Conservation (phyloP, 2,797 vertebrate species). For the Enteromius fasciolatus region DNA sequence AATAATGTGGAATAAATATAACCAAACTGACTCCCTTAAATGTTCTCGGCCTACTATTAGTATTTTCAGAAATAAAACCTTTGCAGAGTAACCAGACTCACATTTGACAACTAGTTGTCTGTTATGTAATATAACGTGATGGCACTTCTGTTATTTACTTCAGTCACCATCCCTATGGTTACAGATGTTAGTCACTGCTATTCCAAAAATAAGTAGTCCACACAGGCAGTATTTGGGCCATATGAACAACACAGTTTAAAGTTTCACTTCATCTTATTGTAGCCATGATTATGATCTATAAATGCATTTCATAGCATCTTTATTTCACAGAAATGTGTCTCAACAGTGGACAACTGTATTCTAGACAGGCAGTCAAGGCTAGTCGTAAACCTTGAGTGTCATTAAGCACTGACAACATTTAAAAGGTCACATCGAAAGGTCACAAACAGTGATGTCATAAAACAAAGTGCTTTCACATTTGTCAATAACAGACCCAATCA, state of each 20-base stretch:
- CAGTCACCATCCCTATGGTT: neutral
- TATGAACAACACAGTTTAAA: neutral
- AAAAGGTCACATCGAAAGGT: slow-evolving; percentile 31
- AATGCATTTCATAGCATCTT: neutral
- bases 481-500: slow-evolving; percentile 15
- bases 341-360: neutral
- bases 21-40: neutral
- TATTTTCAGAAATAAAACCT: neutral
- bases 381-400: slow-evolving; percentile 13
- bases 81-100: neutral
- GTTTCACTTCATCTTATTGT: neutral
- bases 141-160: neutral
- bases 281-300: neutral
- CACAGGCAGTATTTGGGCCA: neutral
- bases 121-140: neutral
- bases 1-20: neutral
- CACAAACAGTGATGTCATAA: slow-evolving; percentile 16
- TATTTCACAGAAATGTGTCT: neutral
- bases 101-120: neutral
- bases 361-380: slow-evolving; percentile 13
- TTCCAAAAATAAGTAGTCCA: neutral
- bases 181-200: neutral
- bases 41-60: no score
- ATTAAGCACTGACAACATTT: slow-evolving; percentile 12
- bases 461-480: slow-evolving; percentile 14